Evolutionary conservation across 2,113 vertebrate species (phyloP).

Genomic region (Astatotilapia flaviijosephi): DNA sequence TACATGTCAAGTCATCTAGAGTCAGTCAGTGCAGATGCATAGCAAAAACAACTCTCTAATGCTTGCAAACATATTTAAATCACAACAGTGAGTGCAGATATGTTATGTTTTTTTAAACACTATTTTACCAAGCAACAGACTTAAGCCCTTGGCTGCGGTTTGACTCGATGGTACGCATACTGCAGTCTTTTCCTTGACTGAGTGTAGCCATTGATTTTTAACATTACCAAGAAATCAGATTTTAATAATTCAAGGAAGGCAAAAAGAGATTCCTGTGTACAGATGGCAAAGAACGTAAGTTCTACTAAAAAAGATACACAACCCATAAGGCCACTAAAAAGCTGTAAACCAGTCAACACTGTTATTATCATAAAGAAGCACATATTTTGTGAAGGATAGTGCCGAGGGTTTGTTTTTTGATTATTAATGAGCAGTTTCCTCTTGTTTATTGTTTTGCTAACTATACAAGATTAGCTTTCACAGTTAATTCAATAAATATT

Average conservation of each 20-base stretch:
- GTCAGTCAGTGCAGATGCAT: not conserved
- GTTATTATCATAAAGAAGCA: not conserved
- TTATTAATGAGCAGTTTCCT: not conserved
- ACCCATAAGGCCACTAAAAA: not conserved
- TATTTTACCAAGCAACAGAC: not conserved
- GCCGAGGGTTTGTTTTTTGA: not conserved
- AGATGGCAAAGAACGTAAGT: not conserved
- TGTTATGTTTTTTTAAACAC: not conserved
- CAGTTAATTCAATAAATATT: not conserved
- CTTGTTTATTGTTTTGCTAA: not conserved
- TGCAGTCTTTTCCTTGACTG: not conserved
- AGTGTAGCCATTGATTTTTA: not conserved
- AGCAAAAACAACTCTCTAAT: not conserved
- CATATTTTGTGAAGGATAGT: not conserved
- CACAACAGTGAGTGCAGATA: too few species aligned
- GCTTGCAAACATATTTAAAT: not conserved
- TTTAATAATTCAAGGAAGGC: not conserved
- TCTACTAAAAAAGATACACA: not conserved
- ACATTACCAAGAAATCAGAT: not conserved
- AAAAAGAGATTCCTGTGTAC: not conserved
- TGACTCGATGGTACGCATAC: not conserved
- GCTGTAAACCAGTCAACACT: not conserved
- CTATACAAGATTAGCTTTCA: not conserved
- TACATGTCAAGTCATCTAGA: not conserved
- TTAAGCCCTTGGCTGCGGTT: not conserved